Evolutionary conservation across 2,797 vertebrate species (phyloP), one percentile per base, ranked within the genome.

Genomic region (Crotalus adamanteus): DNA sequence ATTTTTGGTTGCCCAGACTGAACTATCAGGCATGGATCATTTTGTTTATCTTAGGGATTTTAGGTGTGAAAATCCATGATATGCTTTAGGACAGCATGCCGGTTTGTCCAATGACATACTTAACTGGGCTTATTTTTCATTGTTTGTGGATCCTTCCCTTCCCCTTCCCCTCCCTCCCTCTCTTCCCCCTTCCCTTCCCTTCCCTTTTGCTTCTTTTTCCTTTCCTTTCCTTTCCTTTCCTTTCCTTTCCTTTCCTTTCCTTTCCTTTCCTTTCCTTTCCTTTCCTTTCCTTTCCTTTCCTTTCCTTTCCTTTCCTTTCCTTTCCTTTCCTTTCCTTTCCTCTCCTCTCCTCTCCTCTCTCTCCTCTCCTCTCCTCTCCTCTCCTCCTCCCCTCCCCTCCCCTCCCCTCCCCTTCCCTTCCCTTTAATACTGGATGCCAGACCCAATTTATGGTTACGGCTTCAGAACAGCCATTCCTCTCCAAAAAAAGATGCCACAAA

Each of bases 251-350:
- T 42, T 42, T 42, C 42, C 42, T 37, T 37, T n/a, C n/a, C 31
- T 37, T 37, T 37, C 20, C 20, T 22, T 0, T 60, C 59, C 20
- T 13, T 1, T 60, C 22, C 60, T 26, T 0, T 3, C 25, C 25
- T 61, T 0, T 25, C 2, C 22, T 11, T 0, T 1, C 59, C 20
- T 22, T 0, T 14, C 3, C 12, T 7, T 0, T 55, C 2, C 55
- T 3, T 16, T 20, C 57, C 57, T 20, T 1, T 2, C 57, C 18
- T 56, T 3, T 6, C 57, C 11, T 56, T 7, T 5, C 16, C 3
- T 59, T 11, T 6, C 57, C 57, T 59, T 11, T 8, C 59, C 22
- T 22, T 1, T 8, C 42, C 42, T 42, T 42, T 42, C 42, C 42
- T 5, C 59, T 37, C 37, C 0, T 37, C 2, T 37, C 42, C 25